These are phyloP conservation scores for Polietes domitor DNA, from an alignment of 2,888 invertebrate species.

Conservation along the genomic window DNA sequence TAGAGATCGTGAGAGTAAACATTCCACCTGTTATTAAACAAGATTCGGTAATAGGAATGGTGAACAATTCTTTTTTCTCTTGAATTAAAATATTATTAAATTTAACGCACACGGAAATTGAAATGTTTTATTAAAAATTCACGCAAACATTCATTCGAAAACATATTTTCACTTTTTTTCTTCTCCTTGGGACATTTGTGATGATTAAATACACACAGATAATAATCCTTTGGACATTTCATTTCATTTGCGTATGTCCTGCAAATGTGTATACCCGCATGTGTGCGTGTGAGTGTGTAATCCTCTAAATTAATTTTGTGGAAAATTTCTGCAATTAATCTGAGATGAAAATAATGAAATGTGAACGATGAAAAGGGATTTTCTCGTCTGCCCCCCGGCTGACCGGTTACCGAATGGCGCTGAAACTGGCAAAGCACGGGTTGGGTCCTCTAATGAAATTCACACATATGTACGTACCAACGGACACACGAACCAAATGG, in stretches of 20 bases:
- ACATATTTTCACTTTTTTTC: constrained; percentile 8
- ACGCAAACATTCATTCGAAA: neutral
- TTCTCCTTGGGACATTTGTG: neutral
- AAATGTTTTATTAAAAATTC: constrained; percentile 19
- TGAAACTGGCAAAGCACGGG: neutral
- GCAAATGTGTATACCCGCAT: too few relatives aligned
- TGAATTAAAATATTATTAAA: neutral
- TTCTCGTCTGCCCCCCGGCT: constrained; percentile 34
- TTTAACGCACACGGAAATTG: neutral
- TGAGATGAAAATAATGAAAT: constrained; percentile 70
- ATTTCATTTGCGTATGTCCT: constrained; percentile 49
- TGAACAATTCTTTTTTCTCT: neutral
- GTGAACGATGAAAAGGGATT: constrained; percentile 64
- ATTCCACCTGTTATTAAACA: too few relatives aligned
- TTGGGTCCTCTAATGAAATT: constrained; percentile 58
- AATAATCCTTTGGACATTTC: constrained; percentile 63
- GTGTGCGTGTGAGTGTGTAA: constrained; percentile 53
- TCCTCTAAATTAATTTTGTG: constrained; percentile 79
- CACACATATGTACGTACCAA: constrained; percentile 40
- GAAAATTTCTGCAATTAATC: constrained; percentile 79
- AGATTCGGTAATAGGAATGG: too few relatives aligned
- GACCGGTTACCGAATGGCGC: constrained; percentile 1
- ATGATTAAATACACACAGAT: constrained; percentile 61
- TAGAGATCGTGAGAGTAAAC: too few relatives aligned
- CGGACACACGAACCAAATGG: constrained; percentile 30